Conservation (phyloP, 37 sponge, comb jelly and placozoan genomes). For the Theonella swinhoei region DNA sequence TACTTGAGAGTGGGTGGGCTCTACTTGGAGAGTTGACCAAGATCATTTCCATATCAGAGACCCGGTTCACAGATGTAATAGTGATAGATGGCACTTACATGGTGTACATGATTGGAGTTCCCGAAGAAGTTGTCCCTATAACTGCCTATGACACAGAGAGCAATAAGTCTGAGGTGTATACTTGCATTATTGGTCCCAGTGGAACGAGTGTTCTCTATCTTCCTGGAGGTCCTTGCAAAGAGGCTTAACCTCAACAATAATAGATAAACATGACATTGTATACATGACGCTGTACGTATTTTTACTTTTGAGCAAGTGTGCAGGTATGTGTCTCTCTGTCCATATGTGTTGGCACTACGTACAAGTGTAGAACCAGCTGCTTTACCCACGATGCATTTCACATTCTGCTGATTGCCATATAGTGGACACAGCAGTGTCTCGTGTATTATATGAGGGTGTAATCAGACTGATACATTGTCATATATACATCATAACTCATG, state of each 20-base stretch:
- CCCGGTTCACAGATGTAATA: constrained; percentile 32
- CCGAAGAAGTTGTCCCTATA: constrained; percentile 60
- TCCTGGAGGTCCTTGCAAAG: constrained; percentile 18
- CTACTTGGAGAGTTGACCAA: constrained; percentile 79
- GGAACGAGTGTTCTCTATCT: constrained; percentile 29
- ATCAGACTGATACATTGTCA: too few relatives aligned
- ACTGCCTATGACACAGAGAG: neutral
- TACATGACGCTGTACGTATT: neutral
- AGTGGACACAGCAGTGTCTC: too few relatives aligned
- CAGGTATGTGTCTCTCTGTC: too few relatives aligned
- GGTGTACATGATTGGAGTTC: constrained; percentile 49
- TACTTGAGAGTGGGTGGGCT: constrained; percentile 36
- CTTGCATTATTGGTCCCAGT: constrained; percentile 38
- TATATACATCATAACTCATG: too few relatives aligned
- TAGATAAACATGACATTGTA: neutral
- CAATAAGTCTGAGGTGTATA: neutral
- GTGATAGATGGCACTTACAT: neutral
- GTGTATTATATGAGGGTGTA: too few relatives aligned
- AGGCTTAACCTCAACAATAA: neutral
- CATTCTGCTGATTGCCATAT: too few relatives aligned
- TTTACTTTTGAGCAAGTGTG: too few relatives aligned
- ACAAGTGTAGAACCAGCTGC: too few relatives aligned
- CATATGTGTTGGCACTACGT: too few relatives aligned
- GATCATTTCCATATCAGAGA: constrained; percentile 61
- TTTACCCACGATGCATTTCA: too few relatives aligned